These are phyloP conservation scores for Halictus ligatus DNA, from an alignment of 2,888 invertebrate genomes.

Conservation along the genomic window DNA sequence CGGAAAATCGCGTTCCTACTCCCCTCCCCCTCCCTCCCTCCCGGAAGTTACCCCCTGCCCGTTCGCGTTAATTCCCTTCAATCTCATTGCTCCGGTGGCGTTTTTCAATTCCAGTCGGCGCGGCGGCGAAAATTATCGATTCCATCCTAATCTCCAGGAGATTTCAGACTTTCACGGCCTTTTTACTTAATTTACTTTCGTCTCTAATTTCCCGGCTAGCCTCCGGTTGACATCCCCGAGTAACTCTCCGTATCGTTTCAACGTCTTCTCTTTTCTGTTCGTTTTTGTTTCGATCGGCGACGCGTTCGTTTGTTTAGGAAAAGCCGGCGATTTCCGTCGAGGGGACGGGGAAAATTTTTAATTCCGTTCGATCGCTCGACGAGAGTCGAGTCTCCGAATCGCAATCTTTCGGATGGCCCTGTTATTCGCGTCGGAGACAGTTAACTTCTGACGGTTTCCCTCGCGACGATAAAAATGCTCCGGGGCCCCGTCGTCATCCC, in stretches of 20 bases:
- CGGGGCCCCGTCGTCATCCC: conserved; percentile 38
- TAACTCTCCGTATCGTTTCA: background rate
- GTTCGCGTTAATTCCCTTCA: conserved; percentile 27
- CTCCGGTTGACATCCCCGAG: too few species aligned
- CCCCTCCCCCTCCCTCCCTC: too few species aligned
- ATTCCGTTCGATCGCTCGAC: conserved; percentile 1
- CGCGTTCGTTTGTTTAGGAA: background rate
- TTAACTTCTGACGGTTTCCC: conserved; percentile 63
- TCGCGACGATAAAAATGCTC: conserved; percentile 64
- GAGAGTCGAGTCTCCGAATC: background rate
- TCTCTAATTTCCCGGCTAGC: too few species aligned
- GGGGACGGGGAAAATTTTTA: conserved; percentile 15
- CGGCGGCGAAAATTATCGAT: background rate
- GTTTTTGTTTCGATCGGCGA: background rate
- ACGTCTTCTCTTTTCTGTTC: too few species aligned
- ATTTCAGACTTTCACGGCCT: too few species aligned
- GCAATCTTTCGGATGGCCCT: background rate
- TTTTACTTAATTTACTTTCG: too few species aligned
- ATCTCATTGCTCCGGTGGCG: background rate
- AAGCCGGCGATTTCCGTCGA: background rate
- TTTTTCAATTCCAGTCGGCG: background rate
- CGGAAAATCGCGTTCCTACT: conserved; percentile 35
- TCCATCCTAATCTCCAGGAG: too few species aligned
- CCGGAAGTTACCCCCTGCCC: conserved; percentile 1
- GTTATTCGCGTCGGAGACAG: conserved; percentile 21